Evolutionary conservation across 2,797 vertebrate genomes (phyloP), one percentile per base, ranked within the genome.

Genomic region (Rhadinocentrus ornatus): DNA sequence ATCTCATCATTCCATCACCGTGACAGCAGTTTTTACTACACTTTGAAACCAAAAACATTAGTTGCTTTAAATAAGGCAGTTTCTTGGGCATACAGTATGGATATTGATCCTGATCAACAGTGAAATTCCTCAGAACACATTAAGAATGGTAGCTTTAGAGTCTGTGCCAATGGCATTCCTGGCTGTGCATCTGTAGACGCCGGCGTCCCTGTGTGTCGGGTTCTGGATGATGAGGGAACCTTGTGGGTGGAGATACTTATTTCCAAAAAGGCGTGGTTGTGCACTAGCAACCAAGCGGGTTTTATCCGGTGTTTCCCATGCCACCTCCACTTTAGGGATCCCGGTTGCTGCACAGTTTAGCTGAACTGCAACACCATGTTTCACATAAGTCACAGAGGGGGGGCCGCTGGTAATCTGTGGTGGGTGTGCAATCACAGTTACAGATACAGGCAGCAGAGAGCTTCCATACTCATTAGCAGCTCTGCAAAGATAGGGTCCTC

Each of bases 171-270:
- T 78, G 59, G 95, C 89, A 53, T 98, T 99, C 68, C 94, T 93
- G 9, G 97, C 97, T 1, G 94, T 96, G 90, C 97, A 99, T 75
- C 93, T 95, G 88, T 99, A 99, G 53, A 94, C 90, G 31, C 97
- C 97, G 0, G 94, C 81, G 57, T 99, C 97, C 48, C 85, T 92
- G 29, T 85, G 91, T 0, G 93, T 90, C 1, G 95, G 93, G 35
- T 95, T 96, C 86, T 98, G 97, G 72, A 99, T 94, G 68, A 96
- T 92, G 35, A 99, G 90, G 0, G 96, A 94, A 3, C 97, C 97
- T 81, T 96, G 95, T 0, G 97, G 96, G 64, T 98, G 96, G 4
- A 99, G 91, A 81, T 96, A 96, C 77, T 96, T 95, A 90, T 97
- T 96, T 35, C 96, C 97, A 39, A 95, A 95, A 2, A 97, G 87